Percentiles rank a stretch among this genome's conserved stretches.
Evolutionary conservation across 2,797 vertebrate genomes (phyloP).

Genomic region (Tiaroga cobitis): DNA sequence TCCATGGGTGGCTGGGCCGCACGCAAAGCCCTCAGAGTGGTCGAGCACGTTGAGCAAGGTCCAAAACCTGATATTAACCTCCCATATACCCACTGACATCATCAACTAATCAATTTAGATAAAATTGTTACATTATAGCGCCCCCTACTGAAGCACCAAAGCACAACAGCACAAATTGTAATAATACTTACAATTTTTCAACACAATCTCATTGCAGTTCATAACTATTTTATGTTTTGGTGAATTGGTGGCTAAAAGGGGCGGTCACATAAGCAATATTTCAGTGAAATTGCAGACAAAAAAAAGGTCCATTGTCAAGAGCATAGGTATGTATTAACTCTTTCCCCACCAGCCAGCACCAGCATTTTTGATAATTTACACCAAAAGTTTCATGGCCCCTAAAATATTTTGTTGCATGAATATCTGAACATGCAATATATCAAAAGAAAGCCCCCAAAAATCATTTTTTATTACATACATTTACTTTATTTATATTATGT

Average conservation of each 20-base stretch:
- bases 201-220: background rate
- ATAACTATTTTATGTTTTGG: background rate
- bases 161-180: background rate
- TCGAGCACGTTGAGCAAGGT: constrained; percentile 98
- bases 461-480: too few species aligned
- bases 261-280: background rate
- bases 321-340: background rate
- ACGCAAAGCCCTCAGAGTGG: constrained; percentile 91
- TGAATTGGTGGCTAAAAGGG: background rate
- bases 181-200: background rate
- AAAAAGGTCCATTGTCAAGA: background rate
- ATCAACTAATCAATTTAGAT: background rate
- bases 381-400: too few species aligned
- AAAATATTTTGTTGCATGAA: too few species aligned
- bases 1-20: constrained; percentile 99
- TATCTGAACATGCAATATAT: too few species aligned
- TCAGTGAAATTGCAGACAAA: background rate
- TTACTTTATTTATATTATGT: too few species aligned
- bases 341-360: too few species aligned
- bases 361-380: too few species aligned
- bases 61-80: constrained; percentile 41
- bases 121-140: background rate
- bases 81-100: background rate
- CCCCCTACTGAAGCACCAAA: background rate
- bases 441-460: too few species aligned